Conservation (phyloP, 2,113 vertebrate species). For the Pionites leucogaster region DNA sequence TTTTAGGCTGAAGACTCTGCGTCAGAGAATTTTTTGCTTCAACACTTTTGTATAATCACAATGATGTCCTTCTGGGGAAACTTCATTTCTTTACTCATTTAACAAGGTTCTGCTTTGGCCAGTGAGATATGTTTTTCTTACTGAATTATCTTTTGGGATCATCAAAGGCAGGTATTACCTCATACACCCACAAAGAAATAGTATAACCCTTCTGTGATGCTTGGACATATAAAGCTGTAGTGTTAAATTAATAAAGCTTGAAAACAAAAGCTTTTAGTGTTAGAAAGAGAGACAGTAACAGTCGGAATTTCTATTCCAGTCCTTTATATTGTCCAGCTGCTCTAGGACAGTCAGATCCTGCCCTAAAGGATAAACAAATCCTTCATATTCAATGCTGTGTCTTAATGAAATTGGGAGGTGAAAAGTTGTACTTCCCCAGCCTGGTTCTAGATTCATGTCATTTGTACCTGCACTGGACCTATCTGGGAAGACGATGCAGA, state of each 20-base stretch:
- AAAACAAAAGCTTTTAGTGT: neutral
- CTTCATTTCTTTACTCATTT: neutral
- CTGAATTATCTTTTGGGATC: neutral
- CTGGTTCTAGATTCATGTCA: neutral
- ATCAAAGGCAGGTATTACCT: neutral
- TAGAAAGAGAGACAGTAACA: neutral
- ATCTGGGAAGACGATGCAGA: neutral
- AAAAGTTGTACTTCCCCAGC: neutral
- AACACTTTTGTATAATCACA: neutral
- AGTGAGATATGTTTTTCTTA: neutral
- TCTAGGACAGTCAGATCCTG: neutral
- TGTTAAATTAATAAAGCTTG: neutral
- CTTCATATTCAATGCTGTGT: neutral
- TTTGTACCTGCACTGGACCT: neutral
- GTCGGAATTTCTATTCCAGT: neutral
- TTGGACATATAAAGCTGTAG: neutral
- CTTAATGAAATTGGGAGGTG: neutral
- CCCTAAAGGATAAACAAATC: constrained; percentile 30
- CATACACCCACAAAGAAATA: neutral
- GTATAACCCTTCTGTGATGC: neutral
- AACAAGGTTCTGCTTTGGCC: neutral
- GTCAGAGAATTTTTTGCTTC: neutral
- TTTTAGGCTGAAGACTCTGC: neutral
- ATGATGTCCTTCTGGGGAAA: neutral
- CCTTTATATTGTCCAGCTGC: neutral